Evolutionary conservation across 2,888 invertebrate genomes (phyloP).

Genomic region (Amblyjoppa fuscipennis): DNA sequence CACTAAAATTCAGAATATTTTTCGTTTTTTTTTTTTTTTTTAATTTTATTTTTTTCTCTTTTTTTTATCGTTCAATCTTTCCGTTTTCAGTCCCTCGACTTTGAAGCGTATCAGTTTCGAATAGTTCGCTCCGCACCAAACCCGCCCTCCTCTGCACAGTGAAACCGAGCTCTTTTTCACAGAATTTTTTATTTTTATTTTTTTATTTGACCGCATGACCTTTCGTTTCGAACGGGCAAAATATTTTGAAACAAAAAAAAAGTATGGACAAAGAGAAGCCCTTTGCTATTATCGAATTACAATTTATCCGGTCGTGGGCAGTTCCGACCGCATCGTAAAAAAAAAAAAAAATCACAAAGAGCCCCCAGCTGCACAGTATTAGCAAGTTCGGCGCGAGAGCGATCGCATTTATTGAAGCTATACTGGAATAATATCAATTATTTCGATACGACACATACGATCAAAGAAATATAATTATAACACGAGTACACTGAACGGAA

Average conservation of each 20-base stretch:
- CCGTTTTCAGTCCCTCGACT: conserved; percentile 72
- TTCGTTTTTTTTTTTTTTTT: conserved; percentile 74
- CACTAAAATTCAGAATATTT: conserved; percentile 75
- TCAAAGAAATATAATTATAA: conserved; percentile 68
- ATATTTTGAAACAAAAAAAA: conserved; percentile 10
- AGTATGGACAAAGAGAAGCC: neutral
- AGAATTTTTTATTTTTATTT: neutral
- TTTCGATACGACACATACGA: conserved; percentile 43
- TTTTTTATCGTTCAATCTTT: conserved; percentile 65
- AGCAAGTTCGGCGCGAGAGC: conserved; percentile 69
- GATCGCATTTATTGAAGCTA: conserved; percentile 77
- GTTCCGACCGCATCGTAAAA: neutral
- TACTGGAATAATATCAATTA: conserved; percentile 65
- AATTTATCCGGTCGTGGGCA: neutral
- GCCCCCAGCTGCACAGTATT: conserved; percentile 56
- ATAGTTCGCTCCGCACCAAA: conserved; percentile 67
- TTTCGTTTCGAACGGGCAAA: conserved; percentile 1
- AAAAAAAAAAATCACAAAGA: conserved; percentile 25
- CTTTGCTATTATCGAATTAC: conserved; percentile 17
- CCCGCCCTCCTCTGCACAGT: conserved; percentile 59
- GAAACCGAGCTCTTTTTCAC: conserved; percentile 26
- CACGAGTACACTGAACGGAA: conserved; percentile 68
- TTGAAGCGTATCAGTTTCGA: conserved; percentile 62
- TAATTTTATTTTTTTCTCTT: conserved; percentile 62
- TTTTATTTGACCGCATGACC: neutral